Conservation (phyloP, 2,797 vertebrate species). For the Centropyge bicolor region DNA sequence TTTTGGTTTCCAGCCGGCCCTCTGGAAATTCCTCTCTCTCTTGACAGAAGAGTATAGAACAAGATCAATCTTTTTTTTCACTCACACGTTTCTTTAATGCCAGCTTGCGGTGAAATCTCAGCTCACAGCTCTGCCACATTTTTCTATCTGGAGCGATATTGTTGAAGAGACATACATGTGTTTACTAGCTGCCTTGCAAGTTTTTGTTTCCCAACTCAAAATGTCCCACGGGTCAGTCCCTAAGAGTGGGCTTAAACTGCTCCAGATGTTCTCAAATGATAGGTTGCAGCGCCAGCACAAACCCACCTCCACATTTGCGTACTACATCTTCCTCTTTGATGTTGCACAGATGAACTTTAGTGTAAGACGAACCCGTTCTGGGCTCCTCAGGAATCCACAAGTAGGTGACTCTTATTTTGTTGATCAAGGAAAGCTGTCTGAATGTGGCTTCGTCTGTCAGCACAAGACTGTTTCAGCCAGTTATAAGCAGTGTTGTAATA, state of each 20-base stretch:
- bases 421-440: constrained; percentile 59
- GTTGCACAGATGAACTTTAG: constrained; percentile 64
- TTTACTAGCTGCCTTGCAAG: constrained; percentile 69
- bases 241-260: constrained; percentile 76
- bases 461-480: constrained; percentile 58
- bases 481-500: constrained; percentile 70
- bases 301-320: constrained; percentile 74
- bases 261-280: constrained; percentile 86
- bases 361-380: constrained; percentile 45
- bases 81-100: constrained; percentile 23
- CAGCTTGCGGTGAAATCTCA: constrained; percentile 30
- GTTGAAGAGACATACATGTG: constrained; percentile 55
- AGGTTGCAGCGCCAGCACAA: constrained; percentile 76
- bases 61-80: constrained; percentile 16
- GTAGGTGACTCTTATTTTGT: constrained; percentile 71
- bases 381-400: constrained; percentile 49
- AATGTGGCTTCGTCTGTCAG: constrained; percentile 73
- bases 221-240: constrained; percentile 77
- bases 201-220: constrained; percentile 79
- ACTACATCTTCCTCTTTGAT: constrained; percentile 79
- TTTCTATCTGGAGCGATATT: constrained; percentile 32
- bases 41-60: constrained; percentile 21
- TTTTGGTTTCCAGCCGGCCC: constrained; percentile 36
- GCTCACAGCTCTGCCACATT: constrained; percentile 29
- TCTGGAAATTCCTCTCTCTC: constrained; percentile 42